Evolutionary conservation across 2,797 vertebrate species (phyloP).

Genomic region (Lithobates pipiens): DNA sequence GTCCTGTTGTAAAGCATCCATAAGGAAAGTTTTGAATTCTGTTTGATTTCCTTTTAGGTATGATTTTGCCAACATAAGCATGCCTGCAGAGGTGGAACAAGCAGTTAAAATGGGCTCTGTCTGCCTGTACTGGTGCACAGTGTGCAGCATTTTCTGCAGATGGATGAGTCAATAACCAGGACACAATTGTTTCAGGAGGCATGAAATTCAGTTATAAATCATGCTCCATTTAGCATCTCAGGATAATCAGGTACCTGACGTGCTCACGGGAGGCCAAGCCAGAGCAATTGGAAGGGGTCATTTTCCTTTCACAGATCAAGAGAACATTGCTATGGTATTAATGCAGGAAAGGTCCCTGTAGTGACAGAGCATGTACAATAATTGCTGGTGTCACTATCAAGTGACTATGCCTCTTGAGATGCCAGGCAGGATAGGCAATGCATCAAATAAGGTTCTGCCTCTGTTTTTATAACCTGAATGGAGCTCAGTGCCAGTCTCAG

Average conservation of each 20-base stretch:
- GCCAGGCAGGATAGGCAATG: not conserved
- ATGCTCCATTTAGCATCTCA: constrained; percentile 55
- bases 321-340: constrained; percentile 37
- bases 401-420: constrained; percentile 4
- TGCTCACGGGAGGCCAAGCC: constrained; percentile 13
- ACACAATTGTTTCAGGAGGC: constrained; percentile 64
- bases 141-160: constrained; percentile 45
- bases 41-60: not conserved
- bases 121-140: constrained; percentile 3
- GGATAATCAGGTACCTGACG: constrained; percentile 56
- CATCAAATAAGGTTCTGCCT: not conserved
- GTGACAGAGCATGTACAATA: constrained; percentile 28
- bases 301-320: constrained; percentile 50
- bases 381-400: constrained; percentile 28
- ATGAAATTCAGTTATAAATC: constrained; percentile 64
- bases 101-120: not conserved
- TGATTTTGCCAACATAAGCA: not conserved
- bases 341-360: constrained; percentile 47
- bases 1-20: too few species aligned
- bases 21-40: not conserved
- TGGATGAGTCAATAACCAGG: constrained; percentile 61
- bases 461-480: not conserved
- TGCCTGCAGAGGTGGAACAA: constrained; percentile 20
- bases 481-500: not conserved
- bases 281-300: constrained; percentile 14